Base-by-base conservation (phyloP, 2,888 invertebrate species). In the Drosophila barbarae region DNA sequence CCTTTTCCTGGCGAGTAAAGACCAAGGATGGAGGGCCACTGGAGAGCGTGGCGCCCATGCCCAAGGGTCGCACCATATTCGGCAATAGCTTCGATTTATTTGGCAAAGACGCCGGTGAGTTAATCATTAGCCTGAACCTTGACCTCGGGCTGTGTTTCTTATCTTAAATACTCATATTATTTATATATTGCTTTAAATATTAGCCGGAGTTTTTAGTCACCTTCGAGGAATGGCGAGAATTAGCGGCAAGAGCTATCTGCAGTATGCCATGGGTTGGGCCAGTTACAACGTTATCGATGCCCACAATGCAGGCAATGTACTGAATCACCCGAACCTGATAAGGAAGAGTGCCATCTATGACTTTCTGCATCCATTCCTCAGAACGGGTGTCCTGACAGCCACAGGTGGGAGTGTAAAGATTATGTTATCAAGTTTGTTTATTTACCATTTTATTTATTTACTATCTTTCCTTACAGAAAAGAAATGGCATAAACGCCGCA, bases 81-180 rank as follows among this genome's bases (percentile, higher is more conserved):
- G 88, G 77, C 18, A 88, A 87, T 53, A 72, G 72, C 47, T 84
- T 88, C 13, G 88, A 88, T 71, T 3, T 82, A 7, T 71, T 54
- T 26, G 77, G 77, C 15, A 63, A 57, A 28, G 54, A 42, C 12
- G 46, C 65, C 7, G 58, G 81, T 81, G 21, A 35, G 44, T 2
- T 2, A 23, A 21, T n/a, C 13, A 13, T 9, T 5, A 10, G 10
- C 26, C 42, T 15, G 8, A 10, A 21, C 18, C 23, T 10, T 34
- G 15, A n/a, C 61, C 30, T 49, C 18, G 13, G 13, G 3, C 18
- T 30, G 21, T 18, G 2, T 15, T 52, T 15, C 52, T 35, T 36
- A 32, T 47, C 34, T 21, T 10, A 9, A 8, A 18, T 13, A 12
- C 12, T 7, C 23, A 28, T 28, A 13, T 4, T 42, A 42, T 4